phyloP scores from a whole-genome alignment of 2,113 vertebrate genomes.

The Willisornis vidua region DNA sequence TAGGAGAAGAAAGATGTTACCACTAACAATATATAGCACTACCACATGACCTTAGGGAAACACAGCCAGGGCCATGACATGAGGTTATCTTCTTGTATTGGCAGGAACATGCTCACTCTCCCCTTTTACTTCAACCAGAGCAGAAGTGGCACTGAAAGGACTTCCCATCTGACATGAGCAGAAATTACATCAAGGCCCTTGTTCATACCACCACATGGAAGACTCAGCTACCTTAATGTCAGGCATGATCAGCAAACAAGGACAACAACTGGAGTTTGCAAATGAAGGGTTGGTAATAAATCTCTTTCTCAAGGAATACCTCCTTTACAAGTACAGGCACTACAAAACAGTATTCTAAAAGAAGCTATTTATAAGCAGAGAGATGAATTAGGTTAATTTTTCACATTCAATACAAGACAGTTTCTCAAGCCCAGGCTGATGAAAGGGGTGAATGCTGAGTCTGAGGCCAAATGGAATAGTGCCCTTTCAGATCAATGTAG shows the following conservation, averaged over 20 bases:
- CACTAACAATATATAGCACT: not conserved
- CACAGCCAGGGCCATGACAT: not conserved
- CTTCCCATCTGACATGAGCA: not conserved
- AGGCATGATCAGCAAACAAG: not conserved
- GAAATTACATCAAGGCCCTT: not conserved
- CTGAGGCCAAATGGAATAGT: conserved; percentile 48
- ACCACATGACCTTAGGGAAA: not conserved
- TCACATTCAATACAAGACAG: conserved; percentile 43
- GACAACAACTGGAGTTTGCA: not conserved
- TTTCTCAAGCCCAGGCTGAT: conserved; percentile 42
- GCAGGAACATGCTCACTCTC: not conserved
- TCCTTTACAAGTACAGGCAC: not conserved
- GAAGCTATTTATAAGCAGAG: conserved; percentile 65
- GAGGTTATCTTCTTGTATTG: not conserved
- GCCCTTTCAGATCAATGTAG: conserved; percentile 28
- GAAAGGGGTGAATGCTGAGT: conserved; percentile 11
- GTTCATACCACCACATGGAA: not conserved
- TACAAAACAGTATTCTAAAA: conserved; percentile 38
- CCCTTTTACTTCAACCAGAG: not conserved
- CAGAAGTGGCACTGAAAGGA: not conserved
- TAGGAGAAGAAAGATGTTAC: not conserved
- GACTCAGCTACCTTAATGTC: not conserved
- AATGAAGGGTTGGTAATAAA: not conserved
- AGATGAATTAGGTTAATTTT: conserved; percentile 34
- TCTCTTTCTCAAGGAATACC: not conserved